Percentiles rank a stretch among this genome's conserved stretches.
Conservation (phyloP, 1,140 invertebrate genomes). For the Drosophila nikananu region DNA sequence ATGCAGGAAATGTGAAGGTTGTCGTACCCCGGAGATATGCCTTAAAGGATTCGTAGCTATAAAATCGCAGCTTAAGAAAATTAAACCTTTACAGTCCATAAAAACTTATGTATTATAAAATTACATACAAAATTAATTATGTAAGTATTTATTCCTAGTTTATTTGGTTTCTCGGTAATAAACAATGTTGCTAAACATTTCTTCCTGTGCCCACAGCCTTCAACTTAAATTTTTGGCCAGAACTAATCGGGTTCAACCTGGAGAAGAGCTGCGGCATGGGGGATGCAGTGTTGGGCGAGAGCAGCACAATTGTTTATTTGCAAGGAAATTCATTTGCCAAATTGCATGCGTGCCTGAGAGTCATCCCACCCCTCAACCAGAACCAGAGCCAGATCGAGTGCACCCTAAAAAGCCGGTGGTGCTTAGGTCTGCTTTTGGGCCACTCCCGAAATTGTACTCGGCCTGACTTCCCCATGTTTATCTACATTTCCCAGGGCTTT, state of each 20-base stretch:
- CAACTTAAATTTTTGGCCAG: conserved; percentile 8
- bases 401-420: conserved; percentile 23
- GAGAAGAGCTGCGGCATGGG: neutral
- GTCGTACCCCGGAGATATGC: neutral
- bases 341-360: conserved; percentile 43
- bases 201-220: neutral
- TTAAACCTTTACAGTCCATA: neutral
- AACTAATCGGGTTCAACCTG: conserved; percentile 14
- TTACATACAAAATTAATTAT: neutral
- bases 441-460: conserved; percentile 40
- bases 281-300: neutral
- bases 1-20: conserved; percentile 30
- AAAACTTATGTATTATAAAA: neutral
- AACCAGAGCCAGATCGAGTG: neutral
- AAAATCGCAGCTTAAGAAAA: neutral
- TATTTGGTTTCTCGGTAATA: no score
- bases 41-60: neutral
- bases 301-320: conserved; percentile 51
- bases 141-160: no score
- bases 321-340: conserved; percentile 58
- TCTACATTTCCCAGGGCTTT: conserved; percentile 41
- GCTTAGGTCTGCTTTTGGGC: conserved; percentile 33
- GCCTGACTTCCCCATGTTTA: conserved; percentile 38
- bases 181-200: neutral
- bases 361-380: neutral